These are phyloP conservation scores for Cassiopea andromeda DNA, from an alignment of 30 jellyfish, hydroid and myxozoan genomes.

Conservation along the genomic window DNA sequence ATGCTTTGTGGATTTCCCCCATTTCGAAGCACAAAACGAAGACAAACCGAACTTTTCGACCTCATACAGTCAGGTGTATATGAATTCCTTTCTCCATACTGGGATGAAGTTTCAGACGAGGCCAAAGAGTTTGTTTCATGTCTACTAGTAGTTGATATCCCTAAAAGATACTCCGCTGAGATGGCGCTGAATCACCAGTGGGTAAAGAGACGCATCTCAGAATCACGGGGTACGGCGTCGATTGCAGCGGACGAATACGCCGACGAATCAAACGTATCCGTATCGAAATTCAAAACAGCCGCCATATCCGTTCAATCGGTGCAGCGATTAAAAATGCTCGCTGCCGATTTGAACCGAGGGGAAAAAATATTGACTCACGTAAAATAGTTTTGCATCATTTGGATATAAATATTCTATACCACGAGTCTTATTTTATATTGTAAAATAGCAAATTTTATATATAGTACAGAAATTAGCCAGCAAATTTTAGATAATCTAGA, in stretches of 20 bases:
- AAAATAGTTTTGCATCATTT: background rate
- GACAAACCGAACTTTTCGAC: conserved; percentile 94
- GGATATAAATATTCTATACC: background rate
- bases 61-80: conserved; percentile 84
- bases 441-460: conserved; percentile 11
- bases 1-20: conserved; percentile 99
- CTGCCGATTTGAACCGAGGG: conserved; percentile 78
- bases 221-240: conserved; percentile 64
- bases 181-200: conserved; percentile 84
- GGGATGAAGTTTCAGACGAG: conserved; percentile 91
- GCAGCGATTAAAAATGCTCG: conserved; percentile 77
- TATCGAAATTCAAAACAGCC: conserved; percentile 71
- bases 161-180: conserved; percentile 77
- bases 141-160: conserved; percentile 82
- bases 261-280: background rate
- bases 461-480: background rate
- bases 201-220: conserved; percentile 72
- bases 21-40: conserved; percentile 89
- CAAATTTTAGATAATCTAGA: background rate
- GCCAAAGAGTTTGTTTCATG: conserved; percentile 84
- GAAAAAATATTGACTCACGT: conserved; percentile 80
- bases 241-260: conserved; percentile 38
- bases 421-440: background rate
- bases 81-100: conserved; percentile 90
- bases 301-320: conserved; percentile 84